Evolutionary conservation across 2,888 invertebrate species (phyloP).

Genomic region (Dyspetes luteomarginatus): DNA sequence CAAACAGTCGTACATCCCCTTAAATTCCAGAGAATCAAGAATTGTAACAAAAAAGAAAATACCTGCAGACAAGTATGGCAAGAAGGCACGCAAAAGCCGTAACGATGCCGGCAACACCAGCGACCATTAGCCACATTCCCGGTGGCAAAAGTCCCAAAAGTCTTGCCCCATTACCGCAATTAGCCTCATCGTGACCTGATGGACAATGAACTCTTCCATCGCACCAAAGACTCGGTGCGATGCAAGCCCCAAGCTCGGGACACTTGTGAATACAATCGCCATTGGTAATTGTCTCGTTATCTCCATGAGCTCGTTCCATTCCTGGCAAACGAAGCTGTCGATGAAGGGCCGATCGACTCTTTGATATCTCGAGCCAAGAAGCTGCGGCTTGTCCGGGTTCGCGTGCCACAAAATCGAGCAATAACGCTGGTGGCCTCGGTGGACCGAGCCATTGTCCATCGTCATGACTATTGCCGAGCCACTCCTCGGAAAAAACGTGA

Average conservation of each 20-base stretch:
- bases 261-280: conserved; percentile 82
- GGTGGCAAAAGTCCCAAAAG: conserved; percentile 86
- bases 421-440: conserved; percentile 86
- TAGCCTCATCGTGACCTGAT: conserved; percentile 88
- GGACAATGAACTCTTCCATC: conserved; percentile 84
- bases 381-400: conserved; percentile 91
- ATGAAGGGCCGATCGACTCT: conserved; percentile 86
- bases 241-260: conserved; percentile 82
- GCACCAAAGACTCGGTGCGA: conserved; percentile 83
- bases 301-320: conserved; percentile 62
- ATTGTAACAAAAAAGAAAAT: conserved; percentile 35
- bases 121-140: conserved; percentile 80
- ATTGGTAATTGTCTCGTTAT: conserved; percentile 75
- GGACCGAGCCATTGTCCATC: conserved; percentile 78
- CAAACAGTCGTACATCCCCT: too few species aligned
- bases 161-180: conserved; percentile 83
- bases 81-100: conserved; percentile 83
- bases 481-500: conserved; percentile 92
- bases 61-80: conserved; percentile 83
- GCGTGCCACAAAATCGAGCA: conserved; percentile 88
- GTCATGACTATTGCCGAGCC: conserved; percentile 85
- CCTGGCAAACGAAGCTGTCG: conserved; percentile 85
- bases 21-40: conserved; percentile 8
- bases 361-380: conserved; percentile 90
- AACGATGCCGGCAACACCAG: conserved; percentile 83